A percentile compares a stretch with the other conserved stretches of the same genome.
These are phyloP conservation scores for Mellilla xanthometata DNA, from an alignment of 2,888 invertebrate species.

Conservation along the genomic window DNA sequence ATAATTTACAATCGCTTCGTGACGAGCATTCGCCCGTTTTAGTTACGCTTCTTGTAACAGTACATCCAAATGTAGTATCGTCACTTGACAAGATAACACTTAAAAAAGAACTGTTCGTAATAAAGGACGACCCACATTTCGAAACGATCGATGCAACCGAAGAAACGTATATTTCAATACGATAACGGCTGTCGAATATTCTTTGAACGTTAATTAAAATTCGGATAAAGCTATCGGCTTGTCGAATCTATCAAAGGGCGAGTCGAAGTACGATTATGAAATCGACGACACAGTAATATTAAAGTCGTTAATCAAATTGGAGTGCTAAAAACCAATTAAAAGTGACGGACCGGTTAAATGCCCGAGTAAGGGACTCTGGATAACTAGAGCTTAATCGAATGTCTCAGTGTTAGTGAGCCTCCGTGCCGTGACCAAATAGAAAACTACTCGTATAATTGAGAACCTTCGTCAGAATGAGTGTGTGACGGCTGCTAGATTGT, in stretches of 20 bases:
- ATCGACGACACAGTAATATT: conserved; percentile 37
- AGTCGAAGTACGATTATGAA: conserved; percentile 34
- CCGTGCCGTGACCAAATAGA: conserved; percentile 45
- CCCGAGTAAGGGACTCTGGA: conserved; percentile 39
- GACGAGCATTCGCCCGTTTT: conserved; percentile 52
- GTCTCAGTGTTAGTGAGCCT: conserved; percentile 32
- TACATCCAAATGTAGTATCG: conserved; percentile 61
- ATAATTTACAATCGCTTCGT: conserved; percentile 63
- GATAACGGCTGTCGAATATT: conserved; percentile 49
- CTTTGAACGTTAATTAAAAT: conserved; percentile 57
- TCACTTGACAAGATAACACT: conserved; percentile 66
- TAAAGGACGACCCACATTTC: conserved; percentile 57
- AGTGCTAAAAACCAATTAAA: conserved; percentile 69
- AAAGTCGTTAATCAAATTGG: conserved; percentile 51
- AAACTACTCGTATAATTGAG: conserved; percentile 49
- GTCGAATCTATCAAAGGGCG: conserved; percentile 35
- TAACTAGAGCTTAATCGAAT: conserved; percentile 51
- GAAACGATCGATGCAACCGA: conserved; percentile 49
- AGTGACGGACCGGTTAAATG: conserved; percentile 50
- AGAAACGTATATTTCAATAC: conserved; percentile 45
- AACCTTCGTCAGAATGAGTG: conserved; percentile 53
- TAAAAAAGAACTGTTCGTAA: conserved; percentile 54
- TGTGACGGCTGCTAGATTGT: conserved; percentile 48
- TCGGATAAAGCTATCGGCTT: conserved; percentile 40
- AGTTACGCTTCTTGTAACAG: conserved; percentile 58